phyloP scores from a whole-genome alignment of 35 echinoderm and acorn worm genomes.

The Chiridota heheva region DNA sequence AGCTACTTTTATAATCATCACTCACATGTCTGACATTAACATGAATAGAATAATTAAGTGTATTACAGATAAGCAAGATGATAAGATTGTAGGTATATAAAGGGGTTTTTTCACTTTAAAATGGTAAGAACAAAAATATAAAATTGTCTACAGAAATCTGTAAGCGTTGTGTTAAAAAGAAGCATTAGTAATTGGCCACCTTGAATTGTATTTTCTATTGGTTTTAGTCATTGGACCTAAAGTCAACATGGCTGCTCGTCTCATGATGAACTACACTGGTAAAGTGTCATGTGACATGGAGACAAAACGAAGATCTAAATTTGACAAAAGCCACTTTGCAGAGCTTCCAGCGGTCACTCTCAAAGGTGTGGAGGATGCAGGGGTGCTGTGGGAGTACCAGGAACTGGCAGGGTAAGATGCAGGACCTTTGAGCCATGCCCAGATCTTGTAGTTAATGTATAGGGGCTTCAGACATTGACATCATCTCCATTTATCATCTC shows the following conservation, averaged over 20 bases:
- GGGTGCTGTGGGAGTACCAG: slow-evolving; percentile 72
- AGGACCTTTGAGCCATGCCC: not conserved
- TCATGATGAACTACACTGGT: slow-evolving; percentile 92
- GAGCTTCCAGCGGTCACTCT: slow-evolving; percentile 70
- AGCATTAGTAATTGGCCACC: too few relatives aligned
- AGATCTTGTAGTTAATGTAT: not conserved
- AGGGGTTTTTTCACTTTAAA: too few relatives aligned
- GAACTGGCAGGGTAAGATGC: slow-evolving; percentile 56
- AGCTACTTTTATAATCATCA: too few relatives aligned
- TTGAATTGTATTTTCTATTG: too few relatives aligned
- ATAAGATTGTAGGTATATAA: too few relatives aligned
- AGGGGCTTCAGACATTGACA: too few relatives aligned
- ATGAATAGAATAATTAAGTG: too few relatives aligned
- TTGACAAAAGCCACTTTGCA: slow-evolving; percentile 53
- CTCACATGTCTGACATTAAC: too few relatives aligned
- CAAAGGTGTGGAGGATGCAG: slow-evolving; percentile 79
- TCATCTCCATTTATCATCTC: too few relatives aligned
- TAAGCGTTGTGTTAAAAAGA: too few relatives aligned
- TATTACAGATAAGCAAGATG: too few relatives aligned
- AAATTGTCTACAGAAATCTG: too few relatives aligned
- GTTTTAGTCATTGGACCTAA: slow-evolving; percentile 98
- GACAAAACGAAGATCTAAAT: slow-evolving; percentile 62
- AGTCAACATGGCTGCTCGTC: slow-evolving; percentile 96
- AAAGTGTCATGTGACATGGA: slow-evolving; percentile 74
- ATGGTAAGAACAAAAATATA: not conserved